Evolutionary conservation across 2,113 vertebrate species (phyloP).

Genomic region (Gymnobelideus leadbeateri): DNA sequence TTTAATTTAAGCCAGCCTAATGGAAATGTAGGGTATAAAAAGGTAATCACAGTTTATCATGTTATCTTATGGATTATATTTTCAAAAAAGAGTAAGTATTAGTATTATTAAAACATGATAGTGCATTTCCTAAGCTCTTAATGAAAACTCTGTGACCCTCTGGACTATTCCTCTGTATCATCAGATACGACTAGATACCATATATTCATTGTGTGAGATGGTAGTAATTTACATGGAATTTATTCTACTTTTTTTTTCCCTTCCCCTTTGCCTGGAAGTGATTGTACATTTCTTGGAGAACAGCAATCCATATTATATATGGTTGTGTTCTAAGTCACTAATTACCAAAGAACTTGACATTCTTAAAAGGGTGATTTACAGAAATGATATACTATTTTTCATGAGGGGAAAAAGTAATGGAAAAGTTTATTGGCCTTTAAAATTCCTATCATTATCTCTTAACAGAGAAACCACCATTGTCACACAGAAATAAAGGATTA

Average conservation of each 20-base stretch:
- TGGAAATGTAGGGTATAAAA: neutral
- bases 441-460: neutral
- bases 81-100: too few species aligned
- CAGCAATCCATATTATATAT: neutral
- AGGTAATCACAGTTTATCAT: neutral
- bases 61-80: neutral
- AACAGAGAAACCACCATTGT: neutral
- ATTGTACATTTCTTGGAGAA: neutral
- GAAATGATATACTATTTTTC: constrained; percentile 29
- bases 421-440: neutral
- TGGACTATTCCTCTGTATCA: neutral
- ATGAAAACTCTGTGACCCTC: constrained; percentile 17
- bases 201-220: neutral
- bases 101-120: neutral
- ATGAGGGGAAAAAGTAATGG: constrained; percentile 4
- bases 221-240: neutral
- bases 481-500: neutral
- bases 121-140: constrained; percentile 7
- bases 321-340: constrained; percentile 7
- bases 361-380: constrained; percentile 20
- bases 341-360: neutral
- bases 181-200: neutral
- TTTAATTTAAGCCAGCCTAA: neutral
- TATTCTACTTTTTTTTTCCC: neutral
- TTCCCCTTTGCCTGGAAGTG: neutral